Evolutionary conservation across 1,140 invertebrate species (phyloP).

Genomic region (Drosophila aff.): DNA sequence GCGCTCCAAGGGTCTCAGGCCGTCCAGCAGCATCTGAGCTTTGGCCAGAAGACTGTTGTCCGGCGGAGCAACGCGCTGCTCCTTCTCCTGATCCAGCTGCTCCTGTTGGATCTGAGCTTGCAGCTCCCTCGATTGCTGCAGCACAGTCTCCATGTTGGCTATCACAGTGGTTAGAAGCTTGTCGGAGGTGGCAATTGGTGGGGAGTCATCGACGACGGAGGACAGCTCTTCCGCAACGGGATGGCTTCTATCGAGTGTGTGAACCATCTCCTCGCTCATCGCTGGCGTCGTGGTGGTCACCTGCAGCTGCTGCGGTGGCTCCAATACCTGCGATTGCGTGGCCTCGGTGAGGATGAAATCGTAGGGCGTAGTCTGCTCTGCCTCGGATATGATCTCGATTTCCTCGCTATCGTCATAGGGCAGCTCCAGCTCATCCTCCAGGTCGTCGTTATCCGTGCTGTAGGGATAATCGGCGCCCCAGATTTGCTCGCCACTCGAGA

Average conservation of each 20-base stretch:
- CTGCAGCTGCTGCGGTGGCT: constrained; percentile 40
- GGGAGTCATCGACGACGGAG: neutral
- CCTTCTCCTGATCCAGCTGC: constrained; percentile 41
- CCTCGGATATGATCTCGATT: constrained; percentile 55
- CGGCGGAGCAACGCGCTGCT: constrained; percentile 9
- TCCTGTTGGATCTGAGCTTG: constrained; percentile 40
- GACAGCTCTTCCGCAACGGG: neutral
- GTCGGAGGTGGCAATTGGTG: constrained; percentile 35
- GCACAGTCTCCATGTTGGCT: constrained; percentile 71
- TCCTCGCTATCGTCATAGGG: constrained; percentile 47
- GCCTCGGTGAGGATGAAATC: constrained; percentile 38
- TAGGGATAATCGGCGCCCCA: constrained; percentile 71
- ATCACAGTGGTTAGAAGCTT: constrained; percentile 64
- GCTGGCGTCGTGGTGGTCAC: constrained; percentile 53
- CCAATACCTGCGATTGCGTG: constrained; percentile 8
- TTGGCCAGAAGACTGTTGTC: constrained; percentile 56
- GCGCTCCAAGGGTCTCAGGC: constrained; percentile 47
- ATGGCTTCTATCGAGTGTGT: neutral
- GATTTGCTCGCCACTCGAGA: constrained; percentile 44
- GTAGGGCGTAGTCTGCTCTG: constrained; percentile 34
- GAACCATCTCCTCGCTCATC: constrained; percentile 18
- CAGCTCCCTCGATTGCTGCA: constrained; percentile 69
- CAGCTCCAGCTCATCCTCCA: constrained; percentile 52
- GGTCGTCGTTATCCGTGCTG: constrained; percentile 66
- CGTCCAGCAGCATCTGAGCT: constrained; percentile 72